Percentiles rank a stretch among this genome's conserved stretches.
phyloP scores from a whole-genome alignment of 2,888 invertebrate species.

The Orthosia gracilis region DNA sequence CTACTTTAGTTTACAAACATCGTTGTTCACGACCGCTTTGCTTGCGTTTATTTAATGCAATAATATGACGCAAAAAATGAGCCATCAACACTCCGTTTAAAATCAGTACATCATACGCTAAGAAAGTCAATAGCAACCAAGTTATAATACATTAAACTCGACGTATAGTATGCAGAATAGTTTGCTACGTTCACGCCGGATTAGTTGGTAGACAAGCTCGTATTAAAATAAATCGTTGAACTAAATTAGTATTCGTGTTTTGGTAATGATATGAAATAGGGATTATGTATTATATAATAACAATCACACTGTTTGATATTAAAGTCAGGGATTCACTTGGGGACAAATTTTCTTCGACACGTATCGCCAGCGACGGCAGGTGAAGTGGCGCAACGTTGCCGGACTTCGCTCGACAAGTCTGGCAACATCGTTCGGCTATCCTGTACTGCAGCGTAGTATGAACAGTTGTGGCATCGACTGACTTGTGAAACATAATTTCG shows the following conservation, averaged over 20 bases:
- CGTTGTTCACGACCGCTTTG: background rate
- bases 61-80: background rate
- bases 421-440: too few species aligned
- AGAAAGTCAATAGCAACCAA: constrained; percentile 1
- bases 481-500: too few species aligned
- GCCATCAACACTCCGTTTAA: background rate
- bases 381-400: too few species aligned
- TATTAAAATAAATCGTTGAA: constrained; percentile 6
- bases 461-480: too few species aligned
- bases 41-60: background rate
- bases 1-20: too few species aligned
- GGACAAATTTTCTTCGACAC: too few species aligned
- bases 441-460: too few species aligned
- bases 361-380: too few species aligned
- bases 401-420: too few species aligned
- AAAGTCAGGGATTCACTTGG: too few species aligned
- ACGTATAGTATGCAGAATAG: constrained; percentile 9
- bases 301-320: too few species aligned
- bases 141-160: constrained; percentile 1
- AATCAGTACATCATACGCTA: background rate
- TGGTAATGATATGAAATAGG: background rate
- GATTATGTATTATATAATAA: too few species aligned
- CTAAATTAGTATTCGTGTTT: constrained; percentile 4
- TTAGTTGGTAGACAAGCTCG: constrained; percentile 19
- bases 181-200: constrained; percentile 3